Evolutionary conservation across 2,113 vertebrate genomes (phyloP).

Genomic region (Mirounga angustirostris): DNA sequence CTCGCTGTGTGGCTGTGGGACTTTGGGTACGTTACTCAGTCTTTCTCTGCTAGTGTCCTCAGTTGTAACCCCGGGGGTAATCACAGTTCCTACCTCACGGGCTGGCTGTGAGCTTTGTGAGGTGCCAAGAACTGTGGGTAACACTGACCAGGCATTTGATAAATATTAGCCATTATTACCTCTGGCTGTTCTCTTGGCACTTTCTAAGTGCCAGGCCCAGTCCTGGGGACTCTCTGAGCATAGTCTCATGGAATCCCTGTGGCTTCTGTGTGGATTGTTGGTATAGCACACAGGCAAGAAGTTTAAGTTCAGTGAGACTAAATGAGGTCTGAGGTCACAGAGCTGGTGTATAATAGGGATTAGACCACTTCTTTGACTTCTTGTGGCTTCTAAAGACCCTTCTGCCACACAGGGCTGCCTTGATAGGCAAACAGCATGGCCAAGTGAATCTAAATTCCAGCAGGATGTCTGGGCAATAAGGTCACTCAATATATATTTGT

Average conservation of each 20-base stretch:
- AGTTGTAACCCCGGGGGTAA: fast-evolving
- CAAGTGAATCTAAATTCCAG: not conserved
- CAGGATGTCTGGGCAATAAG: not conserved
- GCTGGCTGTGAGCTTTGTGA: not conserved
- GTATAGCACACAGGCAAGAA: not conserved
- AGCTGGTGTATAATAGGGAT: not conserved
- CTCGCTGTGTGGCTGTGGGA: not conserved
- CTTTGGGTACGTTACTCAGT: not conserved
- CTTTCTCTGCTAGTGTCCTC: not conserved
- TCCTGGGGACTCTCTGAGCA: not conserved
- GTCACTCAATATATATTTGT: not conserved
- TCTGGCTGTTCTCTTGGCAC: not conserved
- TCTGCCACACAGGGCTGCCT: not conserved
- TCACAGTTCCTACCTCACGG: not conserved
- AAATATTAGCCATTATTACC: not conserved
- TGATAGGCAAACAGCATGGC: not conserved
- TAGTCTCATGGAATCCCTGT: not conserved
- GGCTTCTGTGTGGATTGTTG: not conserved
- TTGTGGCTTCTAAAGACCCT: not conserved
- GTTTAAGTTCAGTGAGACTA: not conserved
- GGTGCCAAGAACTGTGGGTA: fast-evolving
- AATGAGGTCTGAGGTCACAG: not conserved
- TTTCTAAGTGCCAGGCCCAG: not conserved
- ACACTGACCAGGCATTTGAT: not conserved
- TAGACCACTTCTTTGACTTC: not conserved